Evolutionary conservation across 2,113 vertebrate genomes (phyloP).

Genomic region (Plecturocebus donacophilus): DNA sequence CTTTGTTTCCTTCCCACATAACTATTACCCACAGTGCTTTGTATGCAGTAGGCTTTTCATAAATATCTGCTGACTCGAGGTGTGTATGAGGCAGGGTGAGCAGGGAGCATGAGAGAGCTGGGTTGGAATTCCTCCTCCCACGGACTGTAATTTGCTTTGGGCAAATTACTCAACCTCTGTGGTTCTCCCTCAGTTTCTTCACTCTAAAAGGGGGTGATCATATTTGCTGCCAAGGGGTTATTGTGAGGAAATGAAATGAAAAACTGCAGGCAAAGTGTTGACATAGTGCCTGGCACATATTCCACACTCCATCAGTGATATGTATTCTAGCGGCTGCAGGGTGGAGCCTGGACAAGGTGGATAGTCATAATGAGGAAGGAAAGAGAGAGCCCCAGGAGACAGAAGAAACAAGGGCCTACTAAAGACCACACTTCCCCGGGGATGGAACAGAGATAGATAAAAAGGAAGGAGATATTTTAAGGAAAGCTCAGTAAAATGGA

Average conservation of each 20-base stretch:
- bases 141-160: neutral
- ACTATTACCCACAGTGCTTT: neutral
- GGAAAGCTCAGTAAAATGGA: conserved; percentile 59
- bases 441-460: neutral
- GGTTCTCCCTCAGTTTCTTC: neutral
- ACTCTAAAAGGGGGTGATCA: neutral
- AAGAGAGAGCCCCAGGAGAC: neutral
- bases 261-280: neutral
- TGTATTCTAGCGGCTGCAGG: neutral
- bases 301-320: neutral
- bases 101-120: neutral
- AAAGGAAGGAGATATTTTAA: conserved; percentile 59
- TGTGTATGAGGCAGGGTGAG: neutral
- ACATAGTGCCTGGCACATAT: neutral
- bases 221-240: neutral
- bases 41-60: neutral
- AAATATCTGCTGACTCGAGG: neutral
- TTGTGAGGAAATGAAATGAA: neutral
- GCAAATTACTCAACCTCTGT: neutral
- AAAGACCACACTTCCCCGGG: neutral
- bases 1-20: neutral
- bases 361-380: neutral
- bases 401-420: neutral
- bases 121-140: neutral
- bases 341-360: neutral